Base-by-base conservation (phyloP, 1,140 invertebrate species). In the Aphidius ervi region DNA sequence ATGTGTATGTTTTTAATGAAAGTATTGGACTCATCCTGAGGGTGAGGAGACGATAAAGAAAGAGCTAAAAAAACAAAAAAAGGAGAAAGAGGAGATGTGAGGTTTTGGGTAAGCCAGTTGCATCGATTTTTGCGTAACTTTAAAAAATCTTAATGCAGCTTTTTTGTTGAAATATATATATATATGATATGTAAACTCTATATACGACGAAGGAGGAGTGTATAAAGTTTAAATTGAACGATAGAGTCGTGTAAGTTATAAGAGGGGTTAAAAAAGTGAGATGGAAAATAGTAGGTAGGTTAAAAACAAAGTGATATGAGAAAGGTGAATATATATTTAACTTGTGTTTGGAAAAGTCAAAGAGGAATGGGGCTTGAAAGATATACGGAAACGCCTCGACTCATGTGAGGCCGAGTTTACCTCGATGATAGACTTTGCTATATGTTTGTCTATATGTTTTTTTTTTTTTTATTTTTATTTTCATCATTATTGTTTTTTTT, bases 141-240 rank as follows among this genome's bases (percentile, higher is more conserved):
- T 71, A 75, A 76, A 74, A 78, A 78, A 78, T 80, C 78, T 80
- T 79, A 79, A 77, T 74, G 74, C 72, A 65, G 72, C 67, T 75
- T 72, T 73, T 67, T 37, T n/a, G 40, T 37, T 37, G 6, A 8
- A 31, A 50, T 37, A 23, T 8, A 69, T n/a, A 50, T 37, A 23
- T 8, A 69, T 63, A 65, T 70, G 64, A 70, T 69, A 68, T 66
- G 66, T 67, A 75, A 78, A 80, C 76, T 79, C 79, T 77, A 78
- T 79, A 80, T 79, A 78, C 73, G 76, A 76, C 74, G 2, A 31
- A 23, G 70, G 70, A 62, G 66, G 71, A 64, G 69, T 69, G 68
- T 66, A 65, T 67, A 75, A 78, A 80, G 77, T 79, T 80, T 78
- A 78, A 80, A 80, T 79, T 78, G 73, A 77, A 76, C 74, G 23